phyloP scores from a whole-genome alignment of 2,888 invertebrate species.

The Sipha maydis region DNA sequence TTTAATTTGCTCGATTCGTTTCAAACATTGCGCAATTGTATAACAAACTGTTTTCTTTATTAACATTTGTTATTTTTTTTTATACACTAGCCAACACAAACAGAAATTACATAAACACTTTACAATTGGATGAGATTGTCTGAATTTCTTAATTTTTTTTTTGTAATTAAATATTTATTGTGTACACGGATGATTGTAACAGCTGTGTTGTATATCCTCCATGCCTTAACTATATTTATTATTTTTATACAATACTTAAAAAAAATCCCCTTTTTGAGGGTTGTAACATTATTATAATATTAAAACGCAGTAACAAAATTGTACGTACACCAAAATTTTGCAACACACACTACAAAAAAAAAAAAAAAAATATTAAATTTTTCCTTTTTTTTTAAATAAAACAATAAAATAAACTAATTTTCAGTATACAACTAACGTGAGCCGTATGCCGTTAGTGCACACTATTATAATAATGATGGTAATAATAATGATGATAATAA shows the following conservation, averaged over 20 bases:
- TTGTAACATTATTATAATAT: constrained; percentile 61
- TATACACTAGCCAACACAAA: constrained; percentile 59
- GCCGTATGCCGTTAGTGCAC: constrained; percentile 61
- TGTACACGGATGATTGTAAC: constrained; percentile 62
- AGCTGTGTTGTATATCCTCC: constrained; percentile 60
- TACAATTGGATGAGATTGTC: constrained; percentile 61
- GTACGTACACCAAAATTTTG: constrained; percentile 62
- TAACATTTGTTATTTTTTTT: constrained; percentile 45
- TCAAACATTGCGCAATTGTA: constrained; percentile 20
- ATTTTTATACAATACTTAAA: constrained; percentile 62
- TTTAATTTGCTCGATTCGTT: constrained; percentile 28
- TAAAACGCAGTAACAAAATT: constrained; percentile 62
- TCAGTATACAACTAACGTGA: constrained; percentile 60
- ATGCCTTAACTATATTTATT: constrained; percentile 61
- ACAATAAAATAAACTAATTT: constrained; percentile 44
- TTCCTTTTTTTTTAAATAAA: constrained; percentile 3
- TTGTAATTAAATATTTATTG: constrained; percentile 55
- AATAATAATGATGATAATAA: constrained; percentile 14
- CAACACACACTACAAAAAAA: constrained; percentile 57
- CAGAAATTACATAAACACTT: constrained; percentile 58
- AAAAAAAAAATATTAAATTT: constrained; percentile 30
- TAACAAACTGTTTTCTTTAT: constrained; percentile 31
- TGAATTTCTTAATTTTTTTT: constrained; percentile 58
- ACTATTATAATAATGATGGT: constrained; percentile 38
- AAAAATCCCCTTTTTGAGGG: constrained; percentile 39